Conservation (phyloP, 2,113 vertebrate genomes). For the Microcebus griseorufus region DNA sequence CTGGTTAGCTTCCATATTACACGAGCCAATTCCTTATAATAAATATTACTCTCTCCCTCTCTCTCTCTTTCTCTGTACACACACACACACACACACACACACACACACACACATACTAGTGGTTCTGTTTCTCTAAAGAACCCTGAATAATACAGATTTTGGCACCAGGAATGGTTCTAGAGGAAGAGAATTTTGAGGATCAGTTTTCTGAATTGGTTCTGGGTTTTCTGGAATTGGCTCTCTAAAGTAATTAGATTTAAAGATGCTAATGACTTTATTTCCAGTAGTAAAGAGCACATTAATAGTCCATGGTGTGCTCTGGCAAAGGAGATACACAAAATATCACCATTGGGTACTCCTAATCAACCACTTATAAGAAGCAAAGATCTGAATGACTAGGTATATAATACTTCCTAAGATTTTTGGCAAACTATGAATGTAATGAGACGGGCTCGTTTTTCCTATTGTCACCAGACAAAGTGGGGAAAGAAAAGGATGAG, state of each 20-base stretch:
- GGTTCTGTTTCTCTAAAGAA: background rate
- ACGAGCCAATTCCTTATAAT: background rate
- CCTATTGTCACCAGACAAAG: background rate
- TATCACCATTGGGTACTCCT: background rate
- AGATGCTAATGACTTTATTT: background rate
- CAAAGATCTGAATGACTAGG: background rate
- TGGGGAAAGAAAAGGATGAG: background rate
- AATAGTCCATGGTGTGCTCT: background rate
- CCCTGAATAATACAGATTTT: background rate
- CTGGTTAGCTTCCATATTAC: background rate
- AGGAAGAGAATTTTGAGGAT: background rate
- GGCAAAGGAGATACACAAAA: background rate
- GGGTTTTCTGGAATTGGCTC: background rate
- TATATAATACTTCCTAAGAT: background rate
- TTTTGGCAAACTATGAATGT: background rate
- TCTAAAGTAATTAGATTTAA: background rate
- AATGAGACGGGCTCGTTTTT: background rate
- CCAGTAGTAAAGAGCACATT: background rate
- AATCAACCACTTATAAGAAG: background rate
- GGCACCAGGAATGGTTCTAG: background rate
- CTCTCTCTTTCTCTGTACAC: background rate
- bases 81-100: too few species aligned
- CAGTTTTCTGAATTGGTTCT: background rate
- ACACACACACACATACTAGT: background rate
- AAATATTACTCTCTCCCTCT: background rate